Conservation (phyloP, 2,113 vertebrate genomes). For the Lanius collurio region DNA sequence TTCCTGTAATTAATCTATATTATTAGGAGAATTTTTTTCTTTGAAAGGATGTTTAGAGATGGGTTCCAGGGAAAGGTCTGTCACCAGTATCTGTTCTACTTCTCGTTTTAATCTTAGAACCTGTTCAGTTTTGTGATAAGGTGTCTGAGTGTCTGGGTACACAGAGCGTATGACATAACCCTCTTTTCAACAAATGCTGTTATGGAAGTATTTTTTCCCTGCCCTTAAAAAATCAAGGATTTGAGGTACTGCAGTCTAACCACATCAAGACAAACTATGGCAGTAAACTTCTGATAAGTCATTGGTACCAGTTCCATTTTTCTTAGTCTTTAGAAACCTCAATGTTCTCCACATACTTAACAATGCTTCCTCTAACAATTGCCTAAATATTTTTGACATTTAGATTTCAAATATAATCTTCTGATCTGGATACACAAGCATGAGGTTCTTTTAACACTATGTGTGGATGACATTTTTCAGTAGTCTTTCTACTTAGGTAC, state of each 20-base stretch:
- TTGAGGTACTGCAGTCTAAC: not conserved
- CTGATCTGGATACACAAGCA: not conserved
- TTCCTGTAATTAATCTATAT: not conserved
- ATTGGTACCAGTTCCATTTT: not conserved
- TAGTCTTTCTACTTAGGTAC: not conserved
- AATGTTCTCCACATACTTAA: not conserved
- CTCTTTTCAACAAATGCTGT: not conserved
- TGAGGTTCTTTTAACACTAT: not conserved
- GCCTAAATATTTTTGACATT: not conserved
- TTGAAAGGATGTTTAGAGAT: not conserved
- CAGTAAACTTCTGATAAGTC: not conserved
- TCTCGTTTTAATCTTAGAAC: not conserved
- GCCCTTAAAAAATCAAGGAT: not conserved
- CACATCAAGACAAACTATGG: not conserved
- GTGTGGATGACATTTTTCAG: not conserved
- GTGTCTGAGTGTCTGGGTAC: not conserved
- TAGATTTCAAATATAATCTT: not conserved
- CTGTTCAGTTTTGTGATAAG: not conserved
- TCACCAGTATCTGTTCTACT: not conserved
- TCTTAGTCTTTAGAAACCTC: not conserved
- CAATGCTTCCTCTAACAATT: not conserved
- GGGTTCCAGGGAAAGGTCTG: not conserved
- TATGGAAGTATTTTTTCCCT: not conserved
- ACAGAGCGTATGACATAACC: not conserved
- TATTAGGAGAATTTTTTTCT: not conserved